A percentile compares a stretch with the other conserved stretches of the same genome.
phyloP scores from a whole-genome alignment of 2,888 invertebrate species.

The Sthenelais limicola region DNA sequence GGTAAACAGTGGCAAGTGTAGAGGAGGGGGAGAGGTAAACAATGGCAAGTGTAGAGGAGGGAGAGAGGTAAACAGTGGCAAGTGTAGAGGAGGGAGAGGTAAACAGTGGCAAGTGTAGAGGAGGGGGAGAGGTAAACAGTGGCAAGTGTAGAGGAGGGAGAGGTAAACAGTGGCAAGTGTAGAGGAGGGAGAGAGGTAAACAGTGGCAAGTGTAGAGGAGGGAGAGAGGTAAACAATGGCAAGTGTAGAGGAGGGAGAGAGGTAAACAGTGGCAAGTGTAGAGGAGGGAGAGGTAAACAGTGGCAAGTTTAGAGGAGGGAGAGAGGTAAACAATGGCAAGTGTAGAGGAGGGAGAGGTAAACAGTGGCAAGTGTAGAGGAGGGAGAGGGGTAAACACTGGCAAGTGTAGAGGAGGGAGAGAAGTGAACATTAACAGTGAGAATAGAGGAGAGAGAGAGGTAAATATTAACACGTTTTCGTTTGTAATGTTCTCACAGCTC shows the following conservation, averaged over 20 bases:
- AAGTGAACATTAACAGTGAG: no score
- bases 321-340: not conserved
- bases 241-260: not conserved
- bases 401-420: not conserved
- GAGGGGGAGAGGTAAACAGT: not conserved
- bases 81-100: not conserved
- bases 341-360: constrained; percentile 2
- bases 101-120: not conserved
- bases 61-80: not conserved
- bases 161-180: no score
- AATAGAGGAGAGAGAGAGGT: no score
- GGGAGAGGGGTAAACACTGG: not conserved
- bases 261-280: not conserved
- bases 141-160: no score
- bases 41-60: not conserved
- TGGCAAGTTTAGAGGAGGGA: not conserved
- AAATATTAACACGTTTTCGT: no score
- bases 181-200: no score
- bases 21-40: not conserved
- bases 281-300: not conserved
- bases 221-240: not conserved
- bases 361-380: not conserved
- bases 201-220: no score
- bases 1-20: not conserved
- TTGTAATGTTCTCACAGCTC: no score